Evolutionary conservation across 2,113 vertebrate species (phyloP), one percentile per base, ranked within the genome.

Genomic region (Rousettus leschenaultii): DNA sequence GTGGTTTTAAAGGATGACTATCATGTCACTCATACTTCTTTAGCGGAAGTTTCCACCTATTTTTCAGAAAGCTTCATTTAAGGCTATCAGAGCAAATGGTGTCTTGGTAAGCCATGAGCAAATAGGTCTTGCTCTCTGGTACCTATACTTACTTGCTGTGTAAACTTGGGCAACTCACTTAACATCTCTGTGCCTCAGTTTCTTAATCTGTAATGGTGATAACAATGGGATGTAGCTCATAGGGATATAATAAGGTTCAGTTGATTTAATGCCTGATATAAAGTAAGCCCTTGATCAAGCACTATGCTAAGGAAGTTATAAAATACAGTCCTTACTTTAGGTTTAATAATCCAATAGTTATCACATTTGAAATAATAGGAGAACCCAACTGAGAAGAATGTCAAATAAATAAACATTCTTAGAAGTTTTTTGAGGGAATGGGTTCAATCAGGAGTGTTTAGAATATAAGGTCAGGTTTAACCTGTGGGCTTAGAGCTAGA

Each of bases 381-480:
- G 63, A 95, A 38, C 65, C 38, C 55, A 66, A 59, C 38, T 70
- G 22, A 89, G 30, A 85, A 28, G 71, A 74, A 55, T 71, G 35
- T 85, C 63, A 78, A 83, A 22, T 55, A 77, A 83, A 55, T 78
- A 89, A 84, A 78, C 43, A 65, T 85, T 75, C 40, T 55, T 70
- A 28, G 68, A 68, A 77, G 59, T 59, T 79, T 66, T 86, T 65
- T 38, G 79, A 63, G 61, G 38, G 43, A 13, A 10, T 55, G 24
- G 1, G 7, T 45, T 57, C 19, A 38, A 53, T 77, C 53, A 77
- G 18, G 28, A 18, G 26, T 68, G 61, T n/a, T 88, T 71, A 89
- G 53, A 89, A 70, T 84, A n/a, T 45, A 77, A 95, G 40, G 8
- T 93, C 24, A 61, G 30, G 28, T 83, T 95, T 88, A 92, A 88